Evolutionary conservation across 2,888 invertebrate species (phyloP).

Genomic region (Drosophila emarginata): DNA sequence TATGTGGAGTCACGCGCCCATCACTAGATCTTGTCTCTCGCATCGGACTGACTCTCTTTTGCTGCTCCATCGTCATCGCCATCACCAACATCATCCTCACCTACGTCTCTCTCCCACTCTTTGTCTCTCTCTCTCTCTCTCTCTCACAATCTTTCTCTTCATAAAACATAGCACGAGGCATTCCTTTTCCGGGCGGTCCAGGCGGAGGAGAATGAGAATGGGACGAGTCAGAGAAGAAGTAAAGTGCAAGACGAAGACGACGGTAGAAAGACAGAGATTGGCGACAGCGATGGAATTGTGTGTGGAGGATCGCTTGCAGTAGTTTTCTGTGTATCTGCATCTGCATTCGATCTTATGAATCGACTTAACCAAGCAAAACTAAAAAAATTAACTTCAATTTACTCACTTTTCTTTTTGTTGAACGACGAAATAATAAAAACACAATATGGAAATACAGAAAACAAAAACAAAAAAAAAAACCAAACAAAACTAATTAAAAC

Average conservation of each 20-base stretch:
- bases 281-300: constrained; percentile 1
- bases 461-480: constrained; percentile 7
- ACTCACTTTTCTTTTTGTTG: constrained; percentile 7
- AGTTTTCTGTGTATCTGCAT: constrained; percentile 10
- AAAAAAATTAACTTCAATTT: neutral
- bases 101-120: neutral
- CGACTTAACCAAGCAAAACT: neutral
- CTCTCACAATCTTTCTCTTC: neutral
- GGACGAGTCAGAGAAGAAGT: constrained; percentile 4
- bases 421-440: neutral
- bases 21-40: constrained; percentile 6
- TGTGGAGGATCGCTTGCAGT: neutral
- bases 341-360: neutral
- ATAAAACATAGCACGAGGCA: too few relatives aligned
- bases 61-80: neutral
- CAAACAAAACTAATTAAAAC: constrained; percentile 20
- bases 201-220: constrained; percentile 19
- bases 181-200: constrained; percentile 17
- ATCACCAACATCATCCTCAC: neutral
- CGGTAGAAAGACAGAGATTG: constrained; percentile 7
- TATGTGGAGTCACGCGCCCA: neutral
- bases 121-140: constrained; percentile 1
- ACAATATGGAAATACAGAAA: constrained; percentile 6
- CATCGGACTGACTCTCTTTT: neutral
- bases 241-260: constrained; percentile 9